phyloP scores from a whole-genome alignment of 2,113 vertebrate genomes.

The Columbina picui region DNA sequence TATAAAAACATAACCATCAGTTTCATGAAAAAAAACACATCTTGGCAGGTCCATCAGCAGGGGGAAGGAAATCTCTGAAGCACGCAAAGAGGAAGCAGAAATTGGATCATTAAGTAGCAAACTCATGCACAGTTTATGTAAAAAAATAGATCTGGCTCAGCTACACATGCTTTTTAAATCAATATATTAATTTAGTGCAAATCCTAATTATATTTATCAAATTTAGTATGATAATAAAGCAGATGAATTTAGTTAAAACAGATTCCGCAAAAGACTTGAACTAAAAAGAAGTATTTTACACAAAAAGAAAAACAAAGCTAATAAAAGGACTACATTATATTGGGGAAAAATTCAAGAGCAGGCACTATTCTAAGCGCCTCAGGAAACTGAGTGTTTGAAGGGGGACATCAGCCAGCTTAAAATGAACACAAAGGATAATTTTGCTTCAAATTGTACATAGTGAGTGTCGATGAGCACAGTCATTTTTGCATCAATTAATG shows the following conservation, averaged over 20 bases:
- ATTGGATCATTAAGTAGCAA: not conserved
- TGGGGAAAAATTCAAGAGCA: not conserved
- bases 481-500: slow-evolving; percentile 18
- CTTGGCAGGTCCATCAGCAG: not conserved
- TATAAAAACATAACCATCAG: not conserved
- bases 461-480: not conserved
- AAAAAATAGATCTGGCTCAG: not conserved
- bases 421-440: not conserved
- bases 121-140: not conserved
- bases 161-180: not conserved
- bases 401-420: not conserved
- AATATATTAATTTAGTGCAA: not conserved
- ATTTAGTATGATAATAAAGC: not conserved
- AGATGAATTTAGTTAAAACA: not conserved
- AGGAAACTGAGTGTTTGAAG: not conserved
- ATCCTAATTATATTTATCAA: not conserved
- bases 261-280: not conserved
- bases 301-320: not conserved
- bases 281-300: not conserved
- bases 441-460: not conserved
- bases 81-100: not conserved
- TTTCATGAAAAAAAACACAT: not conserved
- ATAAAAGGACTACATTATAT: not conserved
- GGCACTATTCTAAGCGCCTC: not conserved
- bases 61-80: not conserved